Evolutionary conservation across 92 coral and sea anemone genomes (phyloP), one percentile per base, ranked within the genome.

Genomic region (Meandrina meandrites): DNA sequence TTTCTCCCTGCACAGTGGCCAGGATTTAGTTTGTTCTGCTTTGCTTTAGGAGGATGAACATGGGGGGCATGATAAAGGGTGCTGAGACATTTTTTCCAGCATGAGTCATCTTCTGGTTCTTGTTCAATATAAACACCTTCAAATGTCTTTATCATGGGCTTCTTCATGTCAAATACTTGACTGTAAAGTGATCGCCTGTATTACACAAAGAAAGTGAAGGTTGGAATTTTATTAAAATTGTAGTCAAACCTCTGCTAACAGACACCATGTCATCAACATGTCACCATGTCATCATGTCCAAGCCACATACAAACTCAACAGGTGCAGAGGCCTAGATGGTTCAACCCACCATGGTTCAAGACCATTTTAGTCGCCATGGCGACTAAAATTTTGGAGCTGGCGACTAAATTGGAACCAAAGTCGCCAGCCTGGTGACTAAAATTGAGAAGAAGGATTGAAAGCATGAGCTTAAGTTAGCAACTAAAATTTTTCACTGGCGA

Each of bases 111-210:
- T 34, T 79, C 69, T 18, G 90, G 91, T 12, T 92, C 96, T 42
- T 77, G 75, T 74, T 82, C 83, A 70, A 91, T 86, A 53, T 92
- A 92, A 76, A 94, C 72, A 68, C 99, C 99, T 73, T 90, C 90
- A 30, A 72, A 74, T 66, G 93, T 90, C 75, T 90, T 94, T 68
- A 68, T 84, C 22, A 96, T 76, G 22, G 90, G 85, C 90, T 93
- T 95, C 51, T 80, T 90, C 94, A 92, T 80, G 79, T 92, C 95
- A 90, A 96, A 96, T 45, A 90, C 90, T 89, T 91, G 92, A 79
- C 86, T 82, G 36, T 96, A 96, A 24, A 96, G 92, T 28, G 95
- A 90, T 80, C 89, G 89, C 98, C 98, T 96, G 90, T 40, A 87
- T 42, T 30, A 71, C 14, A 79, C 40, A 68, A 53, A 34, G 31